These are phyloP conservation scores for Dipus sagitta DNA, from an alignment of 2,797 vertebrate species.

Conservation along the genomic window DNA sequence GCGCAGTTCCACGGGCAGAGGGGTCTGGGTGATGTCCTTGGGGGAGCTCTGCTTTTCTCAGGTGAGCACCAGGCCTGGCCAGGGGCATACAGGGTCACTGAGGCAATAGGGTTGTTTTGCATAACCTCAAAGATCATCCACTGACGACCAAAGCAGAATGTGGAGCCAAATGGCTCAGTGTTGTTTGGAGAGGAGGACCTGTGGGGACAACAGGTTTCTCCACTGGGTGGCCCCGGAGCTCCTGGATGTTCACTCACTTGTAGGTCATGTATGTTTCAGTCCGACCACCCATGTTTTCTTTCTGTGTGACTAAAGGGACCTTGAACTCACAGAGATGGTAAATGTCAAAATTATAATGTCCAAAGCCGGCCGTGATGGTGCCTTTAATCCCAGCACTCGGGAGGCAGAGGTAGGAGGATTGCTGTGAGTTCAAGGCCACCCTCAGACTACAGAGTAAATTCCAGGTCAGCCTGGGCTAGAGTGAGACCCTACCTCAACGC, in stretches of 20 bases:
- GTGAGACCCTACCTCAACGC: too few species aligned
- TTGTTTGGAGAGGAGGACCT: conserved; percentile 99
- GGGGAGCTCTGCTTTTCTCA: conserved; percentile 90
- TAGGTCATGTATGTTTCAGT: conserved; percentile 95
- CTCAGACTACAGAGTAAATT: too few species aligned
- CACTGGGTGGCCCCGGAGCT: conserved; percentile 96
- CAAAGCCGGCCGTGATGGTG: conserved; percentile 92
- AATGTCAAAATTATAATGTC: conserved; percentile 99
- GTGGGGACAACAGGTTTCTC: conserved; percentile 99
- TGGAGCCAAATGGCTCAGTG: conserved; percentile 99
- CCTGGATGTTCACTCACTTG: conserved; percentile 99
- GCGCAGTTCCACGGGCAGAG: conserved; percentile 64
- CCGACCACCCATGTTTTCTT: conserved; percentile 91
- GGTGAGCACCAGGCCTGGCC: conserved; percentile 89
- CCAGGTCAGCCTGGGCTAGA: too few species aligned
- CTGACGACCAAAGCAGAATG: conserved; percentile 98
- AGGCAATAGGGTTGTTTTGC: conserved; percentile 99
- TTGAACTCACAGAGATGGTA: conserved; percentile 99
- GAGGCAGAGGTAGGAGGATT: too few species aligned
- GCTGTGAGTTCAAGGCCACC: too few species aligned
- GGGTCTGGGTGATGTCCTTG: conserved; percentile 65
- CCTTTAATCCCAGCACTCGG: too few species aligned
- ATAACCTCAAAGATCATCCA: conserved; percentile 99
- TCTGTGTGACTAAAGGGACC: conserved; percentile 95
- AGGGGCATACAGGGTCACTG: conserved; percentile 95